Percentiles rank a stretch among this genome's conserved stretches.
These are phyloP conservation scores for Meandrusa payeni DNA, from an alignment of 2,888 invertebrate genomes.

Conservation along the genomic window DNA sequence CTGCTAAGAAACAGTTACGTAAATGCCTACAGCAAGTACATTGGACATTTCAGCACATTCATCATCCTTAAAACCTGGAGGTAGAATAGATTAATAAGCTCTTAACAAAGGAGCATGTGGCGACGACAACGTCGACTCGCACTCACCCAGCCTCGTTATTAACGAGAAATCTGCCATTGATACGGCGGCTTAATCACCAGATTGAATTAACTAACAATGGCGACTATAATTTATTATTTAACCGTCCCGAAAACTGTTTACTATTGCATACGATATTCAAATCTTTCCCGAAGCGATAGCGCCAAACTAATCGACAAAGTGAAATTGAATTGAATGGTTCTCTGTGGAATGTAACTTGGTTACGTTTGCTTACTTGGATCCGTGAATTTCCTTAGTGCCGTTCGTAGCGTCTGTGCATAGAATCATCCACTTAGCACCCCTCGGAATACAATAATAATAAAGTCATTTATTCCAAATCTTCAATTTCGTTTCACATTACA, in stretches of 20 bases:
- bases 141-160: conserved; percentile 9
- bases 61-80: conserved; percentile 23
- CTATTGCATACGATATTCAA: conserved; percentile 17
- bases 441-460: too few relatives aligned
- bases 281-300: conserved; percentile 5
- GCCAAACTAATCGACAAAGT: conserved; percentile 5
- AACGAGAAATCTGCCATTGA: conserved; percentile 19
- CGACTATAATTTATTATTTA: conserved; percentile 4
- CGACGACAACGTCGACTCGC: conserved; percentile 13
- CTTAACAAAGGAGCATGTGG: conserved; percentile 22
- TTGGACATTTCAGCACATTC: conserved; percentile 7
- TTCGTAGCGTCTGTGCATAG: not conserved
- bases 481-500: too few relatives aligned
- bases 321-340: conserved; percentile 14
- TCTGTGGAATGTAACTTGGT: conserved; percentile 5
- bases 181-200: conserved; percentile 2
- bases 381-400: not conserved
- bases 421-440: too few relatives aligned
- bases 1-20: too few relatives aligned
- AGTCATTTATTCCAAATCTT: too few relatives aligned
- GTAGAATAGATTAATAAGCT: conserved; percentile 22
- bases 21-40: conserved; percentile 13
- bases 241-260: conserved; percentile 13
- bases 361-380: conserved; percentile 6
- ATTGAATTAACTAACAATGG: conserved; percentile 16